These are phyloP conservation scores for Patella ulyssiponensis DNA, from an alignment of 2,888 invertebrate genomes.

Conservation along the genomic window DNA sequence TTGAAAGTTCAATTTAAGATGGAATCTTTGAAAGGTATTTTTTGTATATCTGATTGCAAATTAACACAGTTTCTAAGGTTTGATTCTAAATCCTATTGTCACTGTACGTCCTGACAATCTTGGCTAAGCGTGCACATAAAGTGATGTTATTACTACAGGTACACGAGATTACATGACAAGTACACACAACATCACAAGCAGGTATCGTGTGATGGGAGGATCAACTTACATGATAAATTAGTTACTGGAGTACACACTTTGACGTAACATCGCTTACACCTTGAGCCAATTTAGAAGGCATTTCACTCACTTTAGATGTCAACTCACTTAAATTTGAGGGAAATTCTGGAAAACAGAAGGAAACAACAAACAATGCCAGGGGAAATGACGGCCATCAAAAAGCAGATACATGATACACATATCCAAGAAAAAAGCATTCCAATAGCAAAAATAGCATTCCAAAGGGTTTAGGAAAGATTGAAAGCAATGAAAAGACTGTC, in stretches of 20 bases:
- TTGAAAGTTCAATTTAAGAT: no score
- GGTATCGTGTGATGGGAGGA: background rate
- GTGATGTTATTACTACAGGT: no score
- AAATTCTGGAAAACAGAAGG: constrained; percentile 52
- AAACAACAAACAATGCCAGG: constrained; percentile 20
- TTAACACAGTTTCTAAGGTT: no score
- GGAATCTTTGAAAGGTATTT: no score
- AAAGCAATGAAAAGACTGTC: no score
- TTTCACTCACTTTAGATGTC: constrained; percentile 68
- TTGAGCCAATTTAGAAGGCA: constrained; percentile 67
- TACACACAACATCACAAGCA: background rate
- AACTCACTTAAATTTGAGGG: constrained; percentile 65
- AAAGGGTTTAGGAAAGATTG: no score
- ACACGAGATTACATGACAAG: background rate
- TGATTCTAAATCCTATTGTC: no score
- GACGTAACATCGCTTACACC: constrained; percentile 67
- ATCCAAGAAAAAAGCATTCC: constrained; percentile 4
- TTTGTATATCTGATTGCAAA: no score
- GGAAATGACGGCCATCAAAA: constrained; percentile 15
- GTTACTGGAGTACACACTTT: constrained; percentile 69
- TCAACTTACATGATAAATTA: constrained; percentile 24
- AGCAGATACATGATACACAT: background rate
- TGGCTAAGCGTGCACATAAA: no score
- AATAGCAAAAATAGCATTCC: background rate
- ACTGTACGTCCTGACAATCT: no score